Conservation (phyloP, 2,113 vertebrate species). For the Hemibagrus wyckioides region DNA sequence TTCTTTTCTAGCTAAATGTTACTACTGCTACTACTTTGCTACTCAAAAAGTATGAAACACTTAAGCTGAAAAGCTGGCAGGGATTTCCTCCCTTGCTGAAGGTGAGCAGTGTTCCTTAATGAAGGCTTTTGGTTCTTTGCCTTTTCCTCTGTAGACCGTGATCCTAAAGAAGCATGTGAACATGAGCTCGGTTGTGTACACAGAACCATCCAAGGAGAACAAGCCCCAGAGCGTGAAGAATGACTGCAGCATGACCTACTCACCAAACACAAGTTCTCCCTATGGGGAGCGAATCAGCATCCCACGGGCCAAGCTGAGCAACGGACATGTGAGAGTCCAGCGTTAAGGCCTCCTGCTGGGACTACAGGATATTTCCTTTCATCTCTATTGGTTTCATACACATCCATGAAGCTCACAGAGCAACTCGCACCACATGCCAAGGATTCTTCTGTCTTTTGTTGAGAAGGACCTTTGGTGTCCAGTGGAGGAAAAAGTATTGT, state of each 20-base stretch:
- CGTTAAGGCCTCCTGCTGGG: constrained; percentile 63
- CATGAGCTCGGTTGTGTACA: constrained; percentile 76
- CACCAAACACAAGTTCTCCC: constrained; percentile 66
- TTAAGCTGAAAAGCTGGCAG: neutral
- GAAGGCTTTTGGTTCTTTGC: constrained; percentile 10
- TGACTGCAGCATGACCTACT: constrained; percentile 73
- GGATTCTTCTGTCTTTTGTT: constrained; percentile 43
- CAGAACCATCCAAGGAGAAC: constrained; percentile 79
- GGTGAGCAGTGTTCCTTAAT: constrained; percentile 16
- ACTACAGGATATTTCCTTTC: constrained; percentile 53
- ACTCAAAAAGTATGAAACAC: neutral
- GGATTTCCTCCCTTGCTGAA: neutral
- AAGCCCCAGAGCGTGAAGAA: constrained; percentile 75
- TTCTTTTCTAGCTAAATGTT: neutral
- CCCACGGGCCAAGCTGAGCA: constrained; percentile 74
- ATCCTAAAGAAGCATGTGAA: constrained; percentile 80
- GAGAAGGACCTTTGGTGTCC: constrained; percentile 39
- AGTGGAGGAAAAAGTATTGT: constrained; percentile 23
- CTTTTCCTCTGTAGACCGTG: constrained; percentile 66
- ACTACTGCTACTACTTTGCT: neutral
- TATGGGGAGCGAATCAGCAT: constrained; percentile 73
- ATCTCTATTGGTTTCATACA: constrained; percentile 51
- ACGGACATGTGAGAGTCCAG: constrained; percentile 65
- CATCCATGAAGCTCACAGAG: constrained; percentile 48
- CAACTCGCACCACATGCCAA: constrained; percentile 43